Evolutionary conservation across 2,113 vertebrate genomes (phyloP).

Genomic region (Noturus placidus): DNA sequence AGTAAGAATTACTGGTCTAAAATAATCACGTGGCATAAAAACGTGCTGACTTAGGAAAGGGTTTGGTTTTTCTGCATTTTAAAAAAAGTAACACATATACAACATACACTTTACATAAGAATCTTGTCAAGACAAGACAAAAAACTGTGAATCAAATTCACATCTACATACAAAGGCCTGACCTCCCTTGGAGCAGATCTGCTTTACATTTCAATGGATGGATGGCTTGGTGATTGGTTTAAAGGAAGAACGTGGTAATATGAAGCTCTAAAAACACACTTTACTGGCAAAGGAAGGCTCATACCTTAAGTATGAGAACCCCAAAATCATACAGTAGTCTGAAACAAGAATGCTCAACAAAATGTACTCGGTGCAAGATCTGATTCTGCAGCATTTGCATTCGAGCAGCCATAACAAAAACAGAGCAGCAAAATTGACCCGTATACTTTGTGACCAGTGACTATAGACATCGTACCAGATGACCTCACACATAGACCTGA

Average conservation of each 20-base stretch:
- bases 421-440: neutral
- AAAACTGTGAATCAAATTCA: constrained; percentile 19
- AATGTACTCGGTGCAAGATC: neutral
- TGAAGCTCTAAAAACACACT: neutral
- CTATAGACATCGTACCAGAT: neutral
- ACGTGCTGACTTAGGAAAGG: neutral
- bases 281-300: neutral
- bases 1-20: neutral
- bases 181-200: constrained; percentile 1
- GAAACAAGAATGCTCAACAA: neutral
- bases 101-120: neutral
- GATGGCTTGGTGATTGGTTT: neutral
- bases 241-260: neutral
- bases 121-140: neutral
- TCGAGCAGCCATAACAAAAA: neutral
- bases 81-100: neutral
- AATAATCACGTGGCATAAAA: constrained; percentile 21
- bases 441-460: neutral
- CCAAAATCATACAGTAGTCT: neutral
- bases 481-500: neutral
- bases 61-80: neutral
- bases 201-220: constrained; percentile 12
- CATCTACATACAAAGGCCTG: constrained; percentile 9
- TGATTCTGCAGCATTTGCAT: neutral
- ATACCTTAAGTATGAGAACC: neutral